Evolutionary conservation across 2,113 vertebrate species (phyloP).

Genomic region (Micromys minutus): DNA sequence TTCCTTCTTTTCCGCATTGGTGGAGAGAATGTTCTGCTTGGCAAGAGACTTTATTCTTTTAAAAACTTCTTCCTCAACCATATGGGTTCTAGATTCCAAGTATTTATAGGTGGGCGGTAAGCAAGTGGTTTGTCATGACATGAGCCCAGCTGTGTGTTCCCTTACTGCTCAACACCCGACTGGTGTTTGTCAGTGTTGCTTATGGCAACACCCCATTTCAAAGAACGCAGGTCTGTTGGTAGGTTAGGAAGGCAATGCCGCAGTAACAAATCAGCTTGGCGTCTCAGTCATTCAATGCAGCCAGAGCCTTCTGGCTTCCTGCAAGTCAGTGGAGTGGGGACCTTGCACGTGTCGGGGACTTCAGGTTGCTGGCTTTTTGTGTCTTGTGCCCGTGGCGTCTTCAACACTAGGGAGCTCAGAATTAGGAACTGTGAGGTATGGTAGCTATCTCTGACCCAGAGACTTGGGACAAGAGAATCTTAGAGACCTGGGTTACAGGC

Average conservation of each 20-base stretch:
- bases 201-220: not conserved
- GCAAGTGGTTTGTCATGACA: not conserved
- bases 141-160: not conserved
- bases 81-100: not conserved
- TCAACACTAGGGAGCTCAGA: not conserved
- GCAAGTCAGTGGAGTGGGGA: not conserved
- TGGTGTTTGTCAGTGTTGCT: not conserved
- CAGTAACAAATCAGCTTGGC: not conserved
- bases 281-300: not conserved
- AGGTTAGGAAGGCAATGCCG: not conserved
- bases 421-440: not conserved
- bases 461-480: not conserved
- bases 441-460: not conserved
- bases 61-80: not conserved
- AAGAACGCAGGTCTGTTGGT: not conserved
- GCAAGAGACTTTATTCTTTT: not conserved
- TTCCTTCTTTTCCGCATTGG: constrained; percentile 17
- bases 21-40: not conserved
- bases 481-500: not conserved
- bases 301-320: not conserved
- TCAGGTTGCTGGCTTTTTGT: not conserved
- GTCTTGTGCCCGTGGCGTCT: not conserved
- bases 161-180: not conserved
- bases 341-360: too few relatives aligned
- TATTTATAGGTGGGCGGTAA: not conserved